phyloP scores from a whole-genome alignment of 2,797 vertebrate species.

The Platalea minor region DNA sequence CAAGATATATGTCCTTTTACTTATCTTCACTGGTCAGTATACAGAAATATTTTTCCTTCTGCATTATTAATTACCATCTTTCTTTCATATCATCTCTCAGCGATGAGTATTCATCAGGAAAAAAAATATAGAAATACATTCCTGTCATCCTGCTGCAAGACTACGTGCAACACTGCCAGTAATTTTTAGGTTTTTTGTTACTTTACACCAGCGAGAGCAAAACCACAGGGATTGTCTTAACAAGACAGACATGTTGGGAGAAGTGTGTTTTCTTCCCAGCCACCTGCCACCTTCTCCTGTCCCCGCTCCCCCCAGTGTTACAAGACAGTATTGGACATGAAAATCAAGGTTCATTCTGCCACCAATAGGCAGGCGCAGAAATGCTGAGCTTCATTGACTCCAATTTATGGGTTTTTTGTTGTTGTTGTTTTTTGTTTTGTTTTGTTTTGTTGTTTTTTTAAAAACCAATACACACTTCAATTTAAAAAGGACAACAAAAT shows the following conservation, averaged over 20 bases:
- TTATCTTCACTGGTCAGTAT: neutral
- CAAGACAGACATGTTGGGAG: fast-evolving
- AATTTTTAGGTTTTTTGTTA: neutral
- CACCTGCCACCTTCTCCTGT: neutral
- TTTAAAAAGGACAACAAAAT: neutral
- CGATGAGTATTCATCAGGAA: neutral
- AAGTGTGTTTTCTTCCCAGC: neutral
- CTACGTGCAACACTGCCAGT: fast-evolving
- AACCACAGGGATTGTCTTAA: neutral
- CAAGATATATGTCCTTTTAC: neutral
- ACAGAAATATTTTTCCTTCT: neutral
- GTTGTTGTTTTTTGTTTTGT: too few relatives aligned
- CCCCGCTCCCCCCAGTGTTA: neutral
- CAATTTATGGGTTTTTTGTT: too few relatives aligned
- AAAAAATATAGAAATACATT: neutral
- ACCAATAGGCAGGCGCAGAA: neutral
- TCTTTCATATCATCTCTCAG: neutral
- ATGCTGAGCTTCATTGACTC: neutral
- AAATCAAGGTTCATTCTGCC: neutral
- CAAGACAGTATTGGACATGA: fast-evolving
- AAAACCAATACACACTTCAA: fast-evolving
- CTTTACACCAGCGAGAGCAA: fast-evolving
- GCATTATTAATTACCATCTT: neutral
- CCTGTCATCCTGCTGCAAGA: neutral
- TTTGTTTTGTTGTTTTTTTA: too few relatives aligned